Evolutionary conservation across 2,888 invertebrate species (phyloP).

Genomic region (Temnothorax unifasciatus): DNA sequence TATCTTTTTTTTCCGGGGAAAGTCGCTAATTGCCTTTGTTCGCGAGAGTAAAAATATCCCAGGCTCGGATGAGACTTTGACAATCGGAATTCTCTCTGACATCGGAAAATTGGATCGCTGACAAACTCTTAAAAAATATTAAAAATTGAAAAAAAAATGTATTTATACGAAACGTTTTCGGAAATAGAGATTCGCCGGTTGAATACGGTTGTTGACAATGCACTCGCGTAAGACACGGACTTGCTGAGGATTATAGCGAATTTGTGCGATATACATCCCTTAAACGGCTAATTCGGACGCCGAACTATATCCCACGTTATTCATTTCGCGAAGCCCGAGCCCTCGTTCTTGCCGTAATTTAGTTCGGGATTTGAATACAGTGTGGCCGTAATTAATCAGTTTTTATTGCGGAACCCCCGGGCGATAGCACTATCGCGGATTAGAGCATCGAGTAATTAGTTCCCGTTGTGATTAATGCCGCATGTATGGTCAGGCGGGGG

Average conservation of each 20-base stretch:
- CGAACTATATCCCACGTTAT: slow-evolving; percentile 51
- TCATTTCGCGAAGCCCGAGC: slow-evolving; percentile 32
- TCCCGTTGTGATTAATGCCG: slow-evolving; percentile 50
- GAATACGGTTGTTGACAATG: neutral
- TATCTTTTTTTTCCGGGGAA: neutral
- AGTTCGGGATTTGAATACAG: slow-evolving; percentile 52
- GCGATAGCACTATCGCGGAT: slow-evolving; percentile 46
- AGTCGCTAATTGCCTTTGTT: slow-evolving; percentile 17
- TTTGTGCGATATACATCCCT: slow-evolving; percentile 48
- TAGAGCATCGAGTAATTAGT: slow-evolving; percentile 56
- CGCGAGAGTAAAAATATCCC: neutral
- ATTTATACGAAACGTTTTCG: neutral
- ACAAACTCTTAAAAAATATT: neutral
- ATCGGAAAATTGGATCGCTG: neutral
- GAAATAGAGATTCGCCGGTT: neutral
- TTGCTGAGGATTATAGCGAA: slow-evolving; percentile 43
- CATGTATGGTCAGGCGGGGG: slow-evolving; percentile 17
- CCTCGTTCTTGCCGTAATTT: slow-evolving; percentile 50
- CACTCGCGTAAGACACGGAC: neutral
- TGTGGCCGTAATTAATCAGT: slow-evolving; percentile 55
- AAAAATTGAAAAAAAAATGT: neutral
- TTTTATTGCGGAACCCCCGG: slow-evolving; percentile 41
- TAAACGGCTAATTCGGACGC: slow-evolving; percentile 50
- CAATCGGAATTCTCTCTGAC: neutral
- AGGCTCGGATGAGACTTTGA: neutral